Evolutionary conservation across 2,113 vertebrate genomes (phyloP).

Genomic region (Malurus elegans): DNA sequence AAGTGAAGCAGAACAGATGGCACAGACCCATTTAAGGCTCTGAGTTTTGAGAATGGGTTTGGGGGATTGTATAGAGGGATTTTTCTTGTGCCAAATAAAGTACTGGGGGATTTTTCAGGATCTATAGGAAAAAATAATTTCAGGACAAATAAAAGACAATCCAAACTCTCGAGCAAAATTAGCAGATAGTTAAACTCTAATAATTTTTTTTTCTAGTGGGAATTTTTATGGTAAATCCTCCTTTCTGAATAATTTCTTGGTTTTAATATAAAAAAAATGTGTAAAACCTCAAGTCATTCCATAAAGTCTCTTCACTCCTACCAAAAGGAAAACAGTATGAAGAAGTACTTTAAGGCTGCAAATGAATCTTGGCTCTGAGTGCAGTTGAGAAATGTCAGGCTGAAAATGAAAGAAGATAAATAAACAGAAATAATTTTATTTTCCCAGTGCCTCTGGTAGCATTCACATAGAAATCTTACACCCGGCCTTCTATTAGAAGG

Average conservation of each 20-base stretch:
- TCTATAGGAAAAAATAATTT: neutral
- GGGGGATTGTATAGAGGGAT: neutral
- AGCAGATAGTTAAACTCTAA: neutral
- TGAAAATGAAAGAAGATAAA: neutral
- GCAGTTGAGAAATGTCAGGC: neutral
- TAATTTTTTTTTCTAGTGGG: neutral
- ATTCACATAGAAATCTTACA: neutral
- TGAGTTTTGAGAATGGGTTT: neutral
- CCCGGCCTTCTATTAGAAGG: neutral
- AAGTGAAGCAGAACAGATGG: constrained; percentile 39
- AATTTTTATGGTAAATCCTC: neutral
- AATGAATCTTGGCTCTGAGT: neutral
- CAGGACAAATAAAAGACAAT: neutral
- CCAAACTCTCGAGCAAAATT: neutral
- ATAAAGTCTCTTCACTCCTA: neutral
- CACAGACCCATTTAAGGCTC: neutral
- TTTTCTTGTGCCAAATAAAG: neutral
- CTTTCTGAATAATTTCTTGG: neutral
- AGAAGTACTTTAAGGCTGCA: neutral
- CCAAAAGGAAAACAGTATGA: neutral
- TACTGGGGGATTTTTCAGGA: neutral
- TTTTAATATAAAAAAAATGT: neutral
- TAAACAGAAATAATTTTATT: neutral
- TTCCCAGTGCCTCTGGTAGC: neutral
- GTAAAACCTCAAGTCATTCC: neutral